Base-by-base conservation (phyloP, 2,113 vertebrate species). In the Arvicanthis niloticus region DNA sequence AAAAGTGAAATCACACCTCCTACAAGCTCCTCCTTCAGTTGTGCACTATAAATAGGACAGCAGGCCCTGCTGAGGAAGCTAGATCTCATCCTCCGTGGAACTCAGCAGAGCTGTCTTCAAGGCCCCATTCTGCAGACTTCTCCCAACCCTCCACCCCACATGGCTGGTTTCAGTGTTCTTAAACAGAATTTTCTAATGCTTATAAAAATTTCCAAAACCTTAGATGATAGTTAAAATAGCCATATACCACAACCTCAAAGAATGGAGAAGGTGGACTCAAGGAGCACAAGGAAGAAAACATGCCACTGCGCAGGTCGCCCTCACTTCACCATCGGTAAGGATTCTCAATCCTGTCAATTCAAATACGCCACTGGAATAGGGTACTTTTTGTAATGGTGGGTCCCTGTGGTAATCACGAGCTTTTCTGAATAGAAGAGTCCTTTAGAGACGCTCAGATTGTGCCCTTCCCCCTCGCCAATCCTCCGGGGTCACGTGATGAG, bases 21-120 rank as follows among this genome's bases (percentile, higher is more conserved):
- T 31, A 17, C 70, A 29, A 19, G 70, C 82, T 86, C 70, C 58
- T 75, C 91, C 80, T 45, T 42, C 91, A 67, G 56, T 62, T 37
- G 56, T 3, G 37, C 62, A 51, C 96, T 96, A 96, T 89, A 91
- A 96, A 96, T 87, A 97, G 95, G 45, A 31, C 62, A 86, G 84
- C 60, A n/a, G 81, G n/a, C 68, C 86, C 72, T 45, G 70, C 37
- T 67, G 62, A 51, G 13, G 67, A 65, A 34, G 56, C 45, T 10
- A 7, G 51, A 31, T 89, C 53, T 89, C 68, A 73, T 29, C 45
- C 65, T 88, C 85, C 7, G 10, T 87, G 45, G 42, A 87, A 48
- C 56, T 42, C 53, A 76, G 81, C 7, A 34, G 67, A 60, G 51
- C 19, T 56, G 24, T 62, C n/a, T 53, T n/a, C 48, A 42, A 26